Conservation (phyloP, 2,797 vertebrate genomes). For the Leucoraja ocellata region DNA sequence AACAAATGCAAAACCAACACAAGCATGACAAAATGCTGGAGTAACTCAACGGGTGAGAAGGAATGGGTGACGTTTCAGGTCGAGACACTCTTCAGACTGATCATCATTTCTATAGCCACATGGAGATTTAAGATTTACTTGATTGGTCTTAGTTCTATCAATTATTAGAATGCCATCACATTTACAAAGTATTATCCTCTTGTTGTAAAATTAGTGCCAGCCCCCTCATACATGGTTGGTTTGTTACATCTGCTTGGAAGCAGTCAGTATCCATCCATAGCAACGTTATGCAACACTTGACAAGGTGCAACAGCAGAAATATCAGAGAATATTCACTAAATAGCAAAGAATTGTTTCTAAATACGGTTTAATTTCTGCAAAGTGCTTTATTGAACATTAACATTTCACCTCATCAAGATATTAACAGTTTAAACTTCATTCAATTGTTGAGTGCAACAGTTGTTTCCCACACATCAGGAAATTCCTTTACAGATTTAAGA, state of each 20-base stretch:
- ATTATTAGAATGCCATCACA: background rate
- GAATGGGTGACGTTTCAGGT: too few relatives aligned
- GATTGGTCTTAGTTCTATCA: too few relatives aligned
- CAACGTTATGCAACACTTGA: background rate
- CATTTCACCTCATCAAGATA: background rate
- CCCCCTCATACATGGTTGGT: background rate
- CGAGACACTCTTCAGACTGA: too few relatives aligned
- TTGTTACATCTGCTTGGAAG: background rate
- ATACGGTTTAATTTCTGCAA: background rate
- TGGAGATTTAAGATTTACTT: too few relatives aligned
- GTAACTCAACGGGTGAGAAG: too few relatives aligned
- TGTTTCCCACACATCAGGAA: background rate
- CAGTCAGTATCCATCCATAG: background rate
- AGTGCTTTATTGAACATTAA: background rate
- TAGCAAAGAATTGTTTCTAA: background rate
- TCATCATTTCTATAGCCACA: background rate
- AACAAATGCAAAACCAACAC: background rate
- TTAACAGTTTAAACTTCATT: background rate
- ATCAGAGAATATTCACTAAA: background rate
- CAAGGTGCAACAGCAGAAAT: too few relatives aligned
- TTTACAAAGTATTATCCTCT: too few relatives aligned
- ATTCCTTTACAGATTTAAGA: background rate
- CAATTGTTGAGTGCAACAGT: background rate
- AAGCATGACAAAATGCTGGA: background rate
- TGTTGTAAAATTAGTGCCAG: background rate